Conservation (phyloP, 2,888 invertebrate genomes). For the Deilephila elpenor region DNA sequence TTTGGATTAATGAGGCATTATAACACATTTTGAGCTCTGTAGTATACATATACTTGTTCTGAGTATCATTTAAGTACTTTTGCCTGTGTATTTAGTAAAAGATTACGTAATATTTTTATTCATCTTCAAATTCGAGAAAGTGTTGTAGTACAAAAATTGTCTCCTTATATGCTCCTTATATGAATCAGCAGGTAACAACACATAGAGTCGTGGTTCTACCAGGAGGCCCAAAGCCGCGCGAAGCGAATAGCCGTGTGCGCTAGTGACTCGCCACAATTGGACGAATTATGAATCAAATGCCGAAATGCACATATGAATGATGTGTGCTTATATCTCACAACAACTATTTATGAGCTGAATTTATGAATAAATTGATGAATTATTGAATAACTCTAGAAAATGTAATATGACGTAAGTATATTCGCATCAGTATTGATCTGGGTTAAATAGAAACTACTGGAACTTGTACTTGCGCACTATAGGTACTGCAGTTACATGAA, state of each 20-base stretch:
- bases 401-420: background rate
- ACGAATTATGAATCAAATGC: background rate
- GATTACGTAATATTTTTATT: too few species aligned
- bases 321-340: background rate
- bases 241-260: background rate
- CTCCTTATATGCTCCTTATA: too few species aligned
- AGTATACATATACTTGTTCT: too few species aligned
- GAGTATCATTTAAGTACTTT: too few species aligned
- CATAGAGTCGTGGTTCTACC: background rate
- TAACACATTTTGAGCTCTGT: too few species aligned
- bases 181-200: background rate
- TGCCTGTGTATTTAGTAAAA: too few species aligned
- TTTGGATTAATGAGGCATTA: too few species aligned
- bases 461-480: background rate
- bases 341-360: background rate
- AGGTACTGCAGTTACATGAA: background rate
- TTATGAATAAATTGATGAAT: constrained; percentile 18
- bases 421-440: constrained; percentile 6
- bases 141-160: too few species aligned
- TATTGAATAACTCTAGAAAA: constrained; percentile 8
- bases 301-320: constrained; percentile 24
- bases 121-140: too few species aligned
- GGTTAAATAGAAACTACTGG: constrained; percentile 19
- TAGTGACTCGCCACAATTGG: background rate
- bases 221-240: background rate